These are phyloP conservation scores for Indicator indicator DNA, from an alignment of 2,113 vertebrate species.

Conservation along the genomic window DNA sequence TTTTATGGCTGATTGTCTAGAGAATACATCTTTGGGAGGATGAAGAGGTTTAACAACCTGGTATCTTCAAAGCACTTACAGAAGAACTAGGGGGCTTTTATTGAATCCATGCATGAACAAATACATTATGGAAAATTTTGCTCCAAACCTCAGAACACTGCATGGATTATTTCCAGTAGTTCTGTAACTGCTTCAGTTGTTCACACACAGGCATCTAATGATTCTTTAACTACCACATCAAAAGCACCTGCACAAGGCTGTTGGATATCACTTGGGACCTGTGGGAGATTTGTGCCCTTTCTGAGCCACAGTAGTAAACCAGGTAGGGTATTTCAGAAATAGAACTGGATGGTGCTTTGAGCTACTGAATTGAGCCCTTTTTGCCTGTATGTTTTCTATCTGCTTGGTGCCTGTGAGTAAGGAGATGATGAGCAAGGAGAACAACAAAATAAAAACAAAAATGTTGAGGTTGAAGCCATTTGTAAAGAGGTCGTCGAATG, in stretches of 20 bases:
- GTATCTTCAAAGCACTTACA: neutral
- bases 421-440: neutral
- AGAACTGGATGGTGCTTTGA: neutral
- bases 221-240: neutral
- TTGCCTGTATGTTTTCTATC: neutral
- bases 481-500: neutral
- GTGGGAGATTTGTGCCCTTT: neutral
- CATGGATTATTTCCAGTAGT: neutral
- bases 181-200: neutral
- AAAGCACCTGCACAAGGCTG: neutral
- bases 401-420: neutral
- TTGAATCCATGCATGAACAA: neutral
- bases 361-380: neutral
- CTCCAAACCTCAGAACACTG: neutral
- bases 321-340: neutral
- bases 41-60: neutral
- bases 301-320: neutral
- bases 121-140: neutral
- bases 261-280: neutral
- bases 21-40: neutral
- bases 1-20: neutral
- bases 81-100: neutral
- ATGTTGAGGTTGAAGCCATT: neutral
- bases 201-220: neutral
- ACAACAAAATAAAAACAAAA: neutral